Evolutionary conservation across 2,888 invertebrate species (phyloP).

Genomic region (Macaria notata): DNA sequence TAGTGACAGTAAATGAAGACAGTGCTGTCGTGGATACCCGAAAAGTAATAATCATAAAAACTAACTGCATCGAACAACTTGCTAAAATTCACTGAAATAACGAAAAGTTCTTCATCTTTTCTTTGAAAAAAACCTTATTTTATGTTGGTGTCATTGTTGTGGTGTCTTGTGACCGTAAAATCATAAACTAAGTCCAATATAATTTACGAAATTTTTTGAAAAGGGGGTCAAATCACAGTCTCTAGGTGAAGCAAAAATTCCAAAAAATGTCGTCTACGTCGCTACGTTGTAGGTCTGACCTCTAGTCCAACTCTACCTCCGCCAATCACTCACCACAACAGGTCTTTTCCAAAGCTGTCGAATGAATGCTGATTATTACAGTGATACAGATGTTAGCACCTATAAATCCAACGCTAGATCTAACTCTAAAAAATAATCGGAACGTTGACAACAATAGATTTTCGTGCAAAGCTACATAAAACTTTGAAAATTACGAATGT

Average conservation of each 20-base stretch:
- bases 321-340: constrained; percentile 77
- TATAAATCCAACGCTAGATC: constrained; percentile 17
- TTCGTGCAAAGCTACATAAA: constrained; percentile 54
- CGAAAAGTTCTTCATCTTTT: constrained; percentile 17
- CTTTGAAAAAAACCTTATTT: constrained; percentile 4
- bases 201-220: constrained; percentile 41
- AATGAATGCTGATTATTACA: constrained; percentile 65
- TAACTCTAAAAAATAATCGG: constrained; percentile 7
- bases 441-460: constrained; percentile 28
- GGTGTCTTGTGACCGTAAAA: constrained; percentile 47
- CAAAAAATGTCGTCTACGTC: constrained; percentile 63
- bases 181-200: constrained; percentile 39
- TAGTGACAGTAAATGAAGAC: constrained; percentile 1
- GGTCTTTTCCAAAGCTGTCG: constrained; percentile 81
- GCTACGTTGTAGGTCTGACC: constrained; percentile 52
- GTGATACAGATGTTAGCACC: constrained; percentile 25
- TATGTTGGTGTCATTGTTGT: constrained; percentile 41
- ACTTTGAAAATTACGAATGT: constrained; percentile 11
- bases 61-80: constrained; percentile 1
- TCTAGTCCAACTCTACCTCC: constrained; percentile 68
- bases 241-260: constrained; percentile 64
- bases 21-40: not conserved
- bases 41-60: constrained; percentile 3
- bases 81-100: constrained; percentile 6
- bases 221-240: constrained; percentile 51